Evolutionary conservation across 2,113 vertebrate species (phyloP).

Genomic region (Neogobius melanostomus): DNA sequence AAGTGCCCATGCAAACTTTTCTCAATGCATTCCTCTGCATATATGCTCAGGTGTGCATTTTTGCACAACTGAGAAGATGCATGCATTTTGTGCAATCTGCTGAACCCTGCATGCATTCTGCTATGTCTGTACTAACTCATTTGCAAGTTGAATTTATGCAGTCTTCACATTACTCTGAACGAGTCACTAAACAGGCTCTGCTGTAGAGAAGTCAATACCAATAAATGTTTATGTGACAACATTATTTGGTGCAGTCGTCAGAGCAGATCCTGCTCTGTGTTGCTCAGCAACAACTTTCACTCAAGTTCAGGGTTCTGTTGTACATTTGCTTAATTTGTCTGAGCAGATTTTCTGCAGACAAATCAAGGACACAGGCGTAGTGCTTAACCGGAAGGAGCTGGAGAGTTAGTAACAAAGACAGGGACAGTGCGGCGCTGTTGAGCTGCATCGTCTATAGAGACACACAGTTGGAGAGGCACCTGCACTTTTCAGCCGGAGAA

Average conservation of each 20-base stretch:
- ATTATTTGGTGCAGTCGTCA: constrained; percentile 6
- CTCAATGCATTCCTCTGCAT: constrained; percentile 21
- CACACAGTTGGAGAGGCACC: constrained; percentile 49
- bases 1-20: constrained; percentile 2
- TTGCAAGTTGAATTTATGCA: constrained; percentile 19
- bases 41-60: constrained; percentile 17
- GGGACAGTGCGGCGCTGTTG: constrained; percentile 8
- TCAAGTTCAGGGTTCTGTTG: background rate
- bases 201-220: constrained; percentile 1
- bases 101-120: constrained; percentile 19
- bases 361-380: background rate
- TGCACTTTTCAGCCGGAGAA: constrained; percentile 61
- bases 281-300: constrained; percentile 57
- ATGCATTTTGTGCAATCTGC: constrained; percentile 23
- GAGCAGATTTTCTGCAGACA: background rate
- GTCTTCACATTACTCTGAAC: background rate
- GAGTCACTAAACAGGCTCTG: background rate
- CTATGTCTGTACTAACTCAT: background rate
- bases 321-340: constrained; percentile 1
- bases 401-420: constrained; percentile 22
- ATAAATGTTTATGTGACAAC: constrained; percentile 1
- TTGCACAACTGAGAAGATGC: background rate
- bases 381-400: background rate
- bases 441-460: constrained; percentile 8
- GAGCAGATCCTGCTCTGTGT: constrained; percentile 17